These are phyloP conservation scores for Leptinotarsa undecemlineata DNA, from an alignment of 1,140 invertebrate species.

Conservation along the genomic window DNA sequence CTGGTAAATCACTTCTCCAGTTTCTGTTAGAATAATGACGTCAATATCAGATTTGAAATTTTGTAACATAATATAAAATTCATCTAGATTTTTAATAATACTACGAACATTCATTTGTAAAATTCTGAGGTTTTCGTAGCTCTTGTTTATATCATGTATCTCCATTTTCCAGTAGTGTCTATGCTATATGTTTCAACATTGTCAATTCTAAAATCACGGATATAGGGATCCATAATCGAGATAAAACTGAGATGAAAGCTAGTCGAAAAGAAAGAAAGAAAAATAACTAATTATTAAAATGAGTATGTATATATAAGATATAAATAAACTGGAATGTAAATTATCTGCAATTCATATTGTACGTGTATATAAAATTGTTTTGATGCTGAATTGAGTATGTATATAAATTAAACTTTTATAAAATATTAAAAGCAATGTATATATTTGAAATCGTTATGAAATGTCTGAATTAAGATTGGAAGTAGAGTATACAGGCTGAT, in stretches of 20 bases:
- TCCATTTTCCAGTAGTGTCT: neutral
- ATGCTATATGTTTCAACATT: slow-evolving; percentile 7
- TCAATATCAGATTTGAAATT: slow-evolving; percentile 7
- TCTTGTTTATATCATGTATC: slow-evolving; percentile 15
- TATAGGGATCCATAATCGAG: neutral
- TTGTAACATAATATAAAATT: neutral
- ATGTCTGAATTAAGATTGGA: neutral
- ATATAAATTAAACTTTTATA: neutral
- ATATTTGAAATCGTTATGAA: too few species aligned
- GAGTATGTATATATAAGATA: neutral
- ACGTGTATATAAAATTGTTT: neutral
- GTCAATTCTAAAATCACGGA: neutral
- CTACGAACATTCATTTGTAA: slow-evolving; percentile 7
- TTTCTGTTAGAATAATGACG: slow-evolving; percentile 9
- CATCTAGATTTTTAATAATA: neutral
- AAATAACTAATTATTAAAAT: neutral
- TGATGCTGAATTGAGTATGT: neutral
- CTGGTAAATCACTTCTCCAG: neutral
- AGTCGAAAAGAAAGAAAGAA: neutral
- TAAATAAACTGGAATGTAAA: neutral
- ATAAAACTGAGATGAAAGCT: neutral
- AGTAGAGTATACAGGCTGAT: neutral
- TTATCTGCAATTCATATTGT: neutral
- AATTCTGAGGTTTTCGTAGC: neutral
- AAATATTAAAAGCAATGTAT: neutral